phyloP scores from a whole-genome alignment of 2,888 invertebrate genomes.

The Drosophila falleni region DNA sequence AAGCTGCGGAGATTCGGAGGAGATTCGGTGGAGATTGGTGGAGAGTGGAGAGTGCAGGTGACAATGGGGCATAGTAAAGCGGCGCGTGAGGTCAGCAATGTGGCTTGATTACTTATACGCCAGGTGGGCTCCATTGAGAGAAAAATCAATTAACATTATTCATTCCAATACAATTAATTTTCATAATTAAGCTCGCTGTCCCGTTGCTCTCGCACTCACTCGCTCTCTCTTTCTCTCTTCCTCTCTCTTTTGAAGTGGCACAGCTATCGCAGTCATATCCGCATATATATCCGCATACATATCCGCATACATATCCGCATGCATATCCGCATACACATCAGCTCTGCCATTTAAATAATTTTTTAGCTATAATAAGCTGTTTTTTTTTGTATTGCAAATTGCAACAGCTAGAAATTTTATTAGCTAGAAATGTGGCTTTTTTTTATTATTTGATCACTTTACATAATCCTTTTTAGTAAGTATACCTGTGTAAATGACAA shows the following conservation, averaged over 20 bases:
- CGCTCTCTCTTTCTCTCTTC: background rate
- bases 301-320: constrained; percentile 14
- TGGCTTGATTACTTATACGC: constrained; percentile 40
- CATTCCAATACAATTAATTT: constrained; percentile 69
- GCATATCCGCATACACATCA: constrained; percentile 28
- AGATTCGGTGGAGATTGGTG: no score
- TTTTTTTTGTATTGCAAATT: no score
- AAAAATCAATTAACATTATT: constrained; percentile 71
- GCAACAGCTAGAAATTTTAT: no score
- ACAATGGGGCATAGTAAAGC: constrained; percentile 20
- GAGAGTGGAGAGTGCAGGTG: background rate
- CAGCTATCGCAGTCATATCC: constrained; percentile 30
- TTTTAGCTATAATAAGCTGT: background rate
- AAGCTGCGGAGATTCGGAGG: background rate
- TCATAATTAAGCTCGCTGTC: constrained; percentile 59
- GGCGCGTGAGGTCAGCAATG: constrained; percentile 20
- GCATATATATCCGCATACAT: constrained; percentile 17
- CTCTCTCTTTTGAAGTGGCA: constrained; percentile 53
- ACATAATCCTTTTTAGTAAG: no score
- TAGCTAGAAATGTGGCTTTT: no score
- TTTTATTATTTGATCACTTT: no score
- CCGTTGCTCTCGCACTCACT: background rate
- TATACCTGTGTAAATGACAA: no score
- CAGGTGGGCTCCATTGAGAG: constrained; percentile 22
- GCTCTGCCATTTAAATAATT: background rate